Evolutionary conservation across 2,113 vertebrate genomes (phyloP), one percentile per base, ranked within the genome.

Genomic region (Crocuta crocuta): DNA sequence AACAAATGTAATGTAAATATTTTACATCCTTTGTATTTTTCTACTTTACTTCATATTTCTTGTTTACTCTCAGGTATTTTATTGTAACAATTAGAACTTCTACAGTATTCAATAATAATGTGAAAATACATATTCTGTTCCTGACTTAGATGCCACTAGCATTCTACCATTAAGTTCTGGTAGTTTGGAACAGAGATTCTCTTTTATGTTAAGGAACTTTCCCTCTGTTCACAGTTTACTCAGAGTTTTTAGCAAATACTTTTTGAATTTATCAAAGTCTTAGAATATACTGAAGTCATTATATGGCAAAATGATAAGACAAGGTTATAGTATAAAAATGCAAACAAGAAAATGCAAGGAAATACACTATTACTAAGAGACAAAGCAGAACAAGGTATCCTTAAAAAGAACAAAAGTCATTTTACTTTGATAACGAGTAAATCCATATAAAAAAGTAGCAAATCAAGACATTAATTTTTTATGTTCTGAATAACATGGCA

Each of bases 121-220:
- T 68, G 19, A 70, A 96, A 87, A 19, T 50, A 74, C 10, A 74
- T 6, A 66, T 71, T 84, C 79, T 89, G 33, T 70, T 92, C 63
- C 50, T 88, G 48, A 53, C 17, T 89, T 92, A 83, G 50, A 82
- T 68, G 63, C 26, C 88, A 24, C 31, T 45, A 90, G 33, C 19
- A 94, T 68, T 91, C 43, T 91, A 74, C 6, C 31, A 96, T 21
- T 17, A 91, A 61, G 35, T 71, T 95, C 10, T 89, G 53, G 39
- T 26, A 81, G 53, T 82, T 31, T 89, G 45, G 7, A 89, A 91
- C 12, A 94, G 16, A 92, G 79, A 89, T 53, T 82, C 21, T 76
- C 78, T 91, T 95, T 90, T 48, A 61, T 21, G 5, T 91, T 93
- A 95, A 88, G 45, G 21, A 91, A 79, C 4, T 78, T 45, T 61